Base-by-base conservation (phyloP, 2,888 invertebrate genomes). In the Limnephilus marmoratus region DNA sequence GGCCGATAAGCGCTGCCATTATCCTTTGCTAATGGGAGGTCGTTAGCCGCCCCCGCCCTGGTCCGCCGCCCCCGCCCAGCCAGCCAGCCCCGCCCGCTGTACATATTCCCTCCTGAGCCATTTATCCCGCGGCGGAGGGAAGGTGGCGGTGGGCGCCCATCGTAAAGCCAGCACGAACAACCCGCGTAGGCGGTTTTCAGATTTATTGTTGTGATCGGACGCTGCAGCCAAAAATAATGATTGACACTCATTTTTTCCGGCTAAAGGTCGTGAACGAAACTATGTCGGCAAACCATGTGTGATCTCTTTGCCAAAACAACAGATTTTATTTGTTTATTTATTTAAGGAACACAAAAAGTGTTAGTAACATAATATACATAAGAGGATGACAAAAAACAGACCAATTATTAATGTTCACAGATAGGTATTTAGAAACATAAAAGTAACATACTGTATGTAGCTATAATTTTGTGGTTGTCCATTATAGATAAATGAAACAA, bases 1-100 rank as follows among this genome's bases (percentile, higher is more conserved):
- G 93, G 93, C 92, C 93, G 93, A 93, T 93, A 93, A 93, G 93
- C 93, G 92, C 90, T 86, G 92, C 93, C 93, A 93, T 93, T 93
- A 93, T 92, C 91, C 90, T 89, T 91, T 90, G 92, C 90, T 93
- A 93, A 93, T 93, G 93, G 93, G 82, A 82, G 93, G 93, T 93
- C 93, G 93, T 93, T 93, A 93, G 92, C 90, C 92, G 85, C 91
- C 81, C 89, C 86, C 53, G 91, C 90, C 92, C 90, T 85, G 15
- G 80, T 24, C 68, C 68, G 90, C 91, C 91, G 85, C 92, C 68
- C 90, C 86, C 53, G 91, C 86, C 91, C 88, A 45, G 31, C 68
- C 68, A 92, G 92, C 91, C 92, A 81, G 90, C 81, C 90, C 86
- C 53, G 91, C 90, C 92, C 90, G 29, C 83, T 83, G 13, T 82